phyloP scores from a whole-genome alignment of 1,140 invertebrate species.

The Sitophilus oryzae region DNA sequence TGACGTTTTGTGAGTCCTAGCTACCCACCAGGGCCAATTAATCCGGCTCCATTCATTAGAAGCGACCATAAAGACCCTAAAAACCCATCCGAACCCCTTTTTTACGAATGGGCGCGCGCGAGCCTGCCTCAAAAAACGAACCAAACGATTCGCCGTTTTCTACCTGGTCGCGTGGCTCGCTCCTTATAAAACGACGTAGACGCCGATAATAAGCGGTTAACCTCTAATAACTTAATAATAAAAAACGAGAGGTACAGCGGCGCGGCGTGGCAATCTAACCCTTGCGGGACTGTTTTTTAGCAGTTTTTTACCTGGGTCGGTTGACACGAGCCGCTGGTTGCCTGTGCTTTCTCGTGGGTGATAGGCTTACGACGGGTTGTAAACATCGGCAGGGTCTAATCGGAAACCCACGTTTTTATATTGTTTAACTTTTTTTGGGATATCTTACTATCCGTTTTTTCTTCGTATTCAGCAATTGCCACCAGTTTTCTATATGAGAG shows the following conservation, averaged over 20 bases:
- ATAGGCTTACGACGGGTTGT: no score
- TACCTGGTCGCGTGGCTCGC: conserved; percentile 38
- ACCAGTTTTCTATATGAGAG: no score
- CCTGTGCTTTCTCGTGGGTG: no score
- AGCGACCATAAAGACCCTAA: conserved; percentile 11
- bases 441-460: no score
- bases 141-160: conserved; percentile 22
- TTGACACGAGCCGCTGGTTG: no score
- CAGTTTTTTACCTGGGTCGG: no score
- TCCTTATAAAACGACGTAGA: conserved; percentile 37
- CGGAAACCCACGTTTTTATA: no score
- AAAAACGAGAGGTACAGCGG: conserved; percentile 31
- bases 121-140: conserved; percentile 24
- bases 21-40: background rate
- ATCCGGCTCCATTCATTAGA: conserved; percentile 13
- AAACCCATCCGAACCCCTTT: conserved; percentile 22
- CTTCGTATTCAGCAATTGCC: no score
- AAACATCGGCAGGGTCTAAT: no score
- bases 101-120: background rate
- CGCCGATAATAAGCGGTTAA: conserved; percentile 39
- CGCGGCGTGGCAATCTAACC: conserved; percentile 26
- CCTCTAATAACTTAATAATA: conserved; percentile 42
- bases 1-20: no score
- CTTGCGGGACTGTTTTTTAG: conserved; percentile 30
- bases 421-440: no score